Conservation (phyloP, 2,797 vertebrate genomes). For the Emydoidea blandingii region DNA sequence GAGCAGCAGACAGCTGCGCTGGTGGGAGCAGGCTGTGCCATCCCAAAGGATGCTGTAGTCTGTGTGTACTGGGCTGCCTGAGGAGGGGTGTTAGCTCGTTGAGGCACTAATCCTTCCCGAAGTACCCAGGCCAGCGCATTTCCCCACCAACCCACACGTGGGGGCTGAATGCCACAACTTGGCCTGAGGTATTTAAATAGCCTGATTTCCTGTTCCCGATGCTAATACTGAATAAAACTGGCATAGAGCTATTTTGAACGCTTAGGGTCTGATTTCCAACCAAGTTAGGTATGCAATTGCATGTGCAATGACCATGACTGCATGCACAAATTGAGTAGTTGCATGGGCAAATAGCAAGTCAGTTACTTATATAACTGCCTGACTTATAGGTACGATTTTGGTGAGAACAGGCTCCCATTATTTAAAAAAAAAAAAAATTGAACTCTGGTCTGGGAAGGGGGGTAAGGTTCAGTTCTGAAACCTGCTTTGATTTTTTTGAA, state of each 20-base stretch:
- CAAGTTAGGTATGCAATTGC: neutral
- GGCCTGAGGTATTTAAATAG: neutral
- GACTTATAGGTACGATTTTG: neutral
- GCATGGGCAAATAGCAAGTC: neutral
- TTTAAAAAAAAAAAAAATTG: neutral
- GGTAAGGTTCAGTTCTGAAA: neutral
- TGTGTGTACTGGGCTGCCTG: neutral
- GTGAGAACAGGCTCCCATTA: neutral
- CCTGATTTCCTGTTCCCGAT: neutral
- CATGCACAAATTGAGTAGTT: neutral
- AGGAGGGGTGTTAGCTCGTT: neutral
- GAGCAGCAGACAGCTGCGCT: rapidly evolving
- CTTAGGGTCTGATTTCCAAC: neutral
- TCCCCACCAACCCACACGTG: rapidly evolving
- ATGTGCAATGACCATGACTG: rapidly evolving
- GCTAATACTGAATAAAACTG: neutral
- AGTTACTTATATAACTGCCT: neutral
- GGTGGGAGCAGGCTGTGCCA: neutral
- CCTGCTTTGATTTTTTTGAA: neutral
- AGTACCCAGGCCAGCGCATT: rapidly evolving
- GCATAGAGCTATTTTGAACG: neutral
- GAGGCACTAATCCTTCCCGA: neutral
- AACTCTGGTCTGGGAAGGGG: neutral
- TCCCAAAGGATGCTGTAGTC: rapidly evolving
- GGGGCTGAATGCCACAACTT: rapidly evolving